A percentile compares a stretch with the other conserved stretches of the same genome.
phyloP scores from a whole-genome alignment of 1,140 invertebrate genomes.

The Calephelis virginiensis region DNA sequence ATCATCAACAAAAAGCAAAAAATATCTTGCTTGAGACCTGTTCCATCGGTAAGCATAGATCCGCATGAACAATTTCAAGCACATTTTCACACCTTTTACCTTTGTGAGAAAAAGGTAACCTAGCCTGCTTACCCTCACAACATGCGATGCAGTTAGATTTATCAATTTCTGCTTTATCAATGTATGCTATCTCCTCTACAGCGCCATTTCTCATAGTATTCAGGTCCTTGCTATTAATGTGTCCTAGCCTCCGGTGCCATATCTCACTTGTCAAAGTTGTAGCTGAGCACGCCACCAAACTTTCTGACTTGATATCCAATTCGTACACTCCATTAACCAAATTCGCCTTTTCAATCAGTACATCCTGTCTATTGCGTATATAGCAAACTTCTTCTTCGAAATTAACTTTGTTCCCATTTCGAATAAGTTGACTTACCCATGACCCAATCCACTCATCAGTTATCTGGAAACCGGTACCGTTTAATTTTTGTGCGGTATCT shows the following conservation, averaged over 20 bases:
- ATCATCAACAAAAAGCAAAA: constrained; percentile 41
- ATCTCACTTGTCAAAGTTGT: background rate
- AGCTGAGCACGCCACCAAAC: background rate
- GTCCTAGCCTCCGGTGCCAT: constrained; percentile 30
- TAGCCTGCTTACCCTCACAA: background rate
- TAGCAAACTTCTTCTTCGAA: constrained; percentile 4
- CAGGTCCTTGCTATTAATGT: constrained; percentile 31
- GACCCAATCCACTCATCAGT: no score
- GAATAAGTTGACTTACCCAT: background rate
- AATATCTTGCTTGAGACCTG: constrained; percentile 46
- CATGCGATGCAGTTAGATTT: constrained; percentile 1
- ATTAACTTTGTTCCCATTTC: constrained; percentile 6
- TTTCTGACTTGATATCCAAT: constrained; percentile 10
- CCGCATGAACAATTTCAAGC: background rate
- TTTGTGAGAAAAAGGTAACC: constrained; percentile 1
- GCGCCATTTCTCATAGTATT: constrained; percentile 33
- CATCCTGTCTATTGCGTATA: background rate
- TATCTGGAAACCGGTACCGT: no score
- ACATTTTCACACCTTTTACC: constrained; percentile 4
- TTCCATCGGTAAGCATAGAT: constrained; percentile 46
- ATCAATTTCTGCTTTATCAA: constrained; percentile 27
- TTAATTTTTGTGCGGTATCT: no score
- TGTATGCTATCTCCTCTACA: constrained; percentile 25
- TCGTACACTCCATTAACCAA: constrained; percentile 8
- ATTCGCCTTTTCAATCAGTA: constrained; percentile 5